Base-by-base conservation (phyloP, 2,797 vertebrate species). In the Micropoecilia bifurca region DNA sequence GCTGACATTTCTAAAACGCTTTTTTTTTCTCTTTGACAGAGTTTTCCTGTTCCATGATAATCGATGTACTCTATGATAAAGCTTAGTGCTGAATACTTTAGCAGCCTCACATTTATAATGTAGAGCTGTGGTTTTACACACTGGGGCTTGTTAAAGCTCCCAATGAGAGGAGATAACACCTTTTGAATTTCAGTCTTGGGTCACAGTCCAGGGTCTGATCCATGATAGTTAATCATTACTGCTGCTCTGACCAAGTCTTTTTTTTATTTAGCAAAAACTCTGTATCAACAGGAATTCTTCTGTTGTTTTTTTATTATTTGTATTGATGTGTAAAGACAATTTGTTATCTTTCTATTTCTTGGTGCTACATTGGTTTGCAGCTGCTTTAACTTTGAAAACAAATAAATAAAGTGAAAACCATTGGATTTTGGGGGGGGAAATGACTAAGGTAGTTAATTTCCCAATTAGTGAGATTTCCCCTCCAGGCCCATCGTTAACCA, bases 181-280 rank as follows among this genome's bases (percentile, higher is more conserved):
- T 84, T 71, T 77, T 80, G 74, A 81, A 80, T 91, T 80, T 89
- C 47, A 81, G 74, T 83, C 76, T 59, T 80, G 82, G 93, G 90
- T 91, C 92, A 94, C 92, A 95, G 92, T 94, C 92, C 92, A 92
- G 81, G 53, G 68, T 85, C 45, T 88, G 50, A 46, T 71, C 61
- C 76, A 50, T 63, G 33, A 5, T 36, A 80, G 92, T 94, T 93
- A 95, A 95, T 93, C 78, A 94, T 94, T 95, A 91, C 72, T 80
- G 57, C 1, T 13, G 3, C 66, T 90, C 80, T 83, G n/a, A 80
- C 75, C 77, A 87, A 45, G 66, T 47, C 20, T 78, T 84, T 59
- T 72, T 57, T 72, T 9, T 1, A 18, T 86, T 74, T 55, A 73
- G 48, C 30, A 45, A 39, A 75, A 75, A 63, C 75, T 75, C n/a